phyloP scores from a whole-genome alignment of 2,797 vertebrate genomes.

The Denticeps clupeoides region DNA sequence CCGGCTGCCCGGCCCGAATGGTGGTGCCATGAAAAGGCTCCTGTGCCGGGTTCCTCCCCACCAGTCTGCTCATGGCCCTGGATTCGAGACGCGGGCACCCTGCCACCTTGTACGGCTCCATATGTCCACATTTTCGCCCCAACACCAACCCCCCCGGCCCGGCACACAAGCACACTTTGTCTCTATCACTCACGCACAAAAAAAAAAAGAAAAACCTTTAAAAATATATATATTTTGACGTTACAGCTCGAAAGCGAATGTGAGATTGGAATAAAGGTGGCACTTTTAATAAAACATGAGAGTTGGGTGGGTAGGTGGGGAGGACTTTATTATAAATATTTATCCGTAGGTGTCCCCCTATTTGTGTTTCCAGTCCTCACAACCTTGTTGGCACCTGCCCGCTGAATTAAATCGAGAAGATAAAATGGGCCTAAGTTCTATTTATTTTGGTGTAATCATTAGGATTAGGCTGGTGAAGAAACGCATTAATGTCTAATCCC shows the following conservation, averaged over 20 bases:
- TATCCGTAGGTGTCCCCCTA: constrained; percentile 28
- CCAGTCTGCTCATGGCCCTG: no score
- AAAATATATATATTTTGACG: constrained; percentile 21
- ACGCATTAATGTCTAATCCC: constrained; percentile 72
- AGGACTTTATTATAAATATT: constrained; percentile 26
- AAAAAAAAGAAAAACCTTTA: background rate
- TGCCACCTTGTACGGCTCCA: constrained; percentile 21
- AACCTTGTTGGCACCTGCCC: constrained; percentile 52
- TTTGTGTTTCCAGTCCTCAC: constrained; percentile 26
- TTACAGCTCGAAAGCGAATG: constrained; percentile 1
- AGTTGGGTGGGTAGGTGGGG: background rate
- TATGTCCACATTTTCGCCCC: background rate
- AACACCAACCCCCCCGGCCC: constrained; percentile 8
- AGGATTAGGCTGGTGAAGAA: constrained; percentile 72
- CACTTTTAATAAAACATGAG: constrained; percentile 8
- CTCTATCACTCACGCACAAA: background rate
- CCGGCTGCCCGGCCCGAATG: no score
- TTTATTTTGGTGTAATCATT: constrained; percentile 85
- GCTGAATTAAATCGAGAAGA: constrained; percentile 49
- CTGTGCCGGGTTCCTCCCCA: no score
- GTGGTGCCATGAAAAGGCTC: no score
- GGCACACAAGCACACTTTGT: constrained; percentile 7
- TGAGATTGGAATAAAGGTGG: constrained; percentile 12
- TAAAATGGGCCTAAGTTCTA: constrained; percentile 60
- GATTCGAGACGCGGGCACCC: background rate